Percentiles rank a stretch among this genome's conserved stretches.
Conservation (phyloP, 92 coral and sea anemone species). For the Zoanthus solanderi region DNA sequence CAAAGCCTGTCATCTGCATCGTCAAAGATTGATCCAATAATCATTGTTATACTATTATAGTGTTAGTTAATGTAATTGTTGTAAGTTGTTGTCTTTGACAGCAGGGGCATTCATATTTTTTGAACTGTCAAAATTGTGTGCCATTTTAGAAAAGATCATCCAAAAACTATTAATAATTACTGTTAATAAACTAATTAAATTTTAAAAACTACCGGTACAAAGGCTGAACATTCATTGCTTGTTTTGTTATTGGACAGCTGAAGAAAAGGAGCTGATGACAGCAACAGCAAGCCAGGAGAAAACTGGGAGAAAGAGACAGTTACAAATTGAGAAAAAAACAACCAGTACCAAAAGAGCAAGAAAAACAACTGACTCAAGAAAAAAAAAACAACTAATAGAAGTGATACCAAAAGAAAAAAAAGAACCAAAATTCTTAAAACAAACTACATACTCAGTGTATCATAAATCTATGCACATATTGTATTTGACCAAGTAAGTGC, state of each 20-base stretch:
- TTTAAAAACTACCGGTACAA: neutral
- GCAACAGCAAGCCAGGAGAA: neutral
- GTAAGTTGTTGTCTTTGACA: too few species aligned
- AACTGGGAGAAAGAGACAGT: conserved; percentile 7
- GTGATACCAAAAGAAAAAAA: neutral
- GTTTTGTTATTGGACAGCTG: conserved; percentile 4
- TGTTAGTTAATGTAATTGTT: conserved; percentile 5
- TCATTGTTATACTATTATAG: conserved; percentile 1
- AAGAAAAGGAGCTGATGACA: neutral
- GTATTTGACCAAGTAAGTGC: neutral
- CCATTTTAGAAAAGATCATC: neutral
- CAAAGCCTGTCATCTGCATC: too few species aligned
- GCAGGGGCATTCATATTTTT: too few species aligned
- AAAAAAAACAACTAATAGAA: neutral
- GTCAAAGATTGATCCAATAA: too few species aligned
- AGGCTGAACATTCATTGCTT: conserved; percentile 11
- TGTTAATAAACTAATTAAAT: neutral
- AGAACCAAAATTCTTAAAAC: conserved; percentile 4
- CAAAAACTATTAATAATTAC: neutral
- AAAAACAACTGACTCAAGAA: neutral
- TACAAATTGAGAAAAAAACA: neutral
- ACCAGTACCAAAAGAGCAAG: conserved; percentile 10
- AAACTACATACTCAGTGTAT: neutral
- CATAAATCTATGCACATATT: neutral
- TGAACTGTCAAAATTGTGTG: too few species aligned